Base-by-base conservation (phyloP, 2,888 invertebrate species). In the Latrodectus hesperus region DNA sequence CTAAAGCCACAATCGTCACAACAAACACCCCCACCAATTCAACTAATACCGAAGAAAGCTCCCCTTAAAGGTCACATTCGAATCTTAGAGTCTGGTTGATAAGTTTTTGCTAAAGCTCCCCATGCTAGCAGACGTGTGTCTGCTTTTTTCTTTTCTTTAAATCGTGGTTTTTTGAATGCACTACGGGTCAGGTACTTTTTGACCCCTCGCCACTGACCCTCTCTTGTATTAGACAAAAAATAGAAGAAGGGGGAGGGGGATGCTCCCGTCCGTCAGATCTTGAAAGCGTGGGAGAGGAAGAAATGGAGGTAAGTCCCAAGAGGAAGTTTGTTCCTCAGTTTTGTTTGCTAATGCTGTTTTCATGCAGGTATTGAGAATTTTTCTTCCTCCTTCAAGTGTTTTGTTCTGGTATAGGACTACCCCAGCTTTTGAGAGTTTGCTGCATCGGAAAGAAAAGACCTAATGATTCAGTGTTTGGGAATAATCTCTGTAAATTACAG, bases 141-240 rank as follows among this genome's bases (percentile, higher is more conserved):
- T 16, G 1, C 16, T 38, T 38, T 17, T 22, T 16, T 52, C 17
- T 17, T 51, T 51, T 72, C 17, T 17, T 51, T 12, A 14, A 14
- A 16, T 49, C 53, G n/a, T 10, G 74, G 53, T 67, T 65, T 84
- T 71, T 84, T 84, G 73, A 74, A 72, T 49, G 76, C 26, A 26
- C 53, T 26, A 22, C 51, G 84, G 84, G 84, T 84, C 84, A 84
- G 84, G 84, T 74, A 84, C 84, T 84, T 78, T 81, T 84, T 84
- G 84, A 84, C 78, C 84, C 67, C 72, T 14, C 12, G 77, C 53
- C 26, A 74, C 74, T 81, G 81, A 81, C 81, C 81, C 81, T 55
- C 73, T 77, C 67, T 67, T 67, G 53, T 67, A 52, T 51, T 51
- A 53, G 55, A 26, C 70, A 60, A 60, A 16, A n/a, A 16, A 12